A percentile compares a stretch with the other conserved stretches of the same genome.
Evolutionary conservation across 2,888 invertebrate genomes (phyloP).

Genomic region (Emesis furor): DNA sequence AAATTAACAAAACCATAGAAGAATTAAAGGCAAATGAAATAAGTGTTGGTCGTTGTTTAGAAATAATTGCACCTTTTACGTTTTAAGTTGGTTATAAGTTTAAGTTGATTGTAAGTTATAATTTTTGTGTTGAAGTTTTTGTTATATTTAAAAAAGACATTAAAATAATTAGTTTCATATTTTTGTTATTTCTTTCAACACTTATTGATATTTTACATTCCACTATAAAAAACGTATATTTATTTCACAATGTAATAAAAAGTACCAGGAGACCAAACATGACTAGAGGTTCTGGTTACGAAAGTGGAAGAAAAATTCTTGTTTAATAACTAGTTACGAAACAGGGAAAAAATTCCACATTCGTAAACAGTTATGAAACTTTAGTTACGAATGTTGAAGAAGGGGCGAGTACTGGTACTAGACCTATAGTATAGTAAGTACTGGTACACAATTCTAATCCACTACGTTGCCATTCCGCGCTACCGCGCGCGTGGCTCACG

Average conservation of each 20-base stretch:
- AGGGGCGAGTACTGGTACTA: too few relatives aligned
- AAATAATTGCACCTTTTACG: neutral
- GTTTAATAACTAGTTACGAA: constrained; percentile 9
- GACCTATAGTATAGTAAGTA: too few relatives aligned
- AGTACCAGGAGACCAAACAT: too few relatives aligned
- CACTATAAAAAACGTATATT: too few relatives aligned
- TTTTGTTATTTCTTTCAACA: too few relatives aligned
- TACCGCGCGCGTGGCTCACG: too few relatives aligned
- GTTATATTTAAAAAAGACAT: neutral
- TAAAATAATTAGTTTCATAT: neutral
- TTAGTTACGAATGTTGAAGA: too few relatives aligned
- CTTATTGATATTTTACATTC: too few relatives aligned
- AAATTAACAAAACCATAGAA: constrained; percentile 2
- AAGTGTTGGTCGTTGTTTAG: neutral
- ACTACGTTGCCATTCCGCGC: too few relatives aligned
- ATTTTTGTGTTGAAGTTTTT: neutral
- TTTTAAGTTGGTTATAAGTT: neutral
- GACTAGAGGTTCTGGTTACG: constrained; percentile 3
- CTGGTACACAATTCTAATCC: too few relatives aligned
- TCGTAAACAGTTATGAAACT: too few relatives aligned
- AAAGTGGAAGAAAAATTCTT: constrained; percentile 12
- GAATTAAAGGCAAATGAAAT: neutral
- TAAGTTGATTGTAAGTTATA: neutral
- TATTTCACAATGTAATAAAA: too few relatives aligned
- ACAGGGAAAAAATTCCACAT: neutral